A percentile compares a stretch with the other conserved stretches of the same genome.
Evolutionary conservation across 2,113 vertebrate genomes (phyloP).

Genomic region (human): DNA sequence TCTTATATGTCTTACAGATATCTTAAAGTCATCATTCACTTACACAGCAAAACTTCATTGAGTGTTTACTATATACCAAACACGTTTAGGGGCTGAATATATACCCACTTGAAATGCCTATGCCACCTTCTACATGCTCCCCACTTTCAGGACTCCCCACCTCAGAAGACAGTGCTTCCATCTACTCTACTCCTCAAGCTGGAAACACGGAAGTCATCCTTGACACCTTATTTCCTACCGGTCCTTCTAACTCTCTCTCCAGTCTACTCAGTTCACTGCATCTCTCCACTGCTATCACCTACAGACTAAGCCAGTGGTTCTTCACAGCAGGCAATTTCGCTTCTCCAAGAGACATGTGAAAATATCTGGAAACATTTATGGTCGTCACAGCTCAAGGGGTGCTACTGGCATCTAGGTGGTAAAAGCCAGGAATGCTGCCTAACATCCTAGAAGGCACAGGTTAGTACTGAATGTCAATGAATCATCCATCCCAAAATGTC

Average conservation of each 20-base stretch:
- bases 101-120: neutral
- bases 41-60: neutral
- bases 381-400: neutral
- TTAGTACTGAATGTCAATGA: neutral
- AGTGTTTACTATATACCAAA: neutral
- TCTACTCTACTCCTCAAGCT: neutral
- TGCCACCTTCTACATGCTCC: too few relatives aligned
- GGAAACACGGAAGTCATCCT: too few relatives aligned
- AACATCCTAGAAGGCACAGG: rapidly evolving
- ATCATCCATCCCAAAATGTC: neutral
- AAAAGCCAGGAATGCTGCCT: neutral
- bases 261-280: neutral
- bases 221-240: neutral
- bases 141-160: neutral
- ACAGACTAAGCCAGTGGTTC: neutral
- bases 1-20: neutral
- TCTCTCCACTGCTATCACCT: neutral
- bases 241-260: neutral
- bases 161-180: neutral
- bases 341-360: neutral
- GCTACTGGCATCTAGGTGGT: neutral
- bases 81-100: neutral
- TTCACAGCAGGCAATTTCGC: too few relatives aligned
- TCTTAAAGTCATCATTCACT: neutral
- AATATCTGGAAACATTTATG: neutral